Evolutionary conservation across 2,888 invertebrate genomes (phyloP), one percentile per base, ranked within the genome.

Genomic region (Chirona hameri): DNA sequence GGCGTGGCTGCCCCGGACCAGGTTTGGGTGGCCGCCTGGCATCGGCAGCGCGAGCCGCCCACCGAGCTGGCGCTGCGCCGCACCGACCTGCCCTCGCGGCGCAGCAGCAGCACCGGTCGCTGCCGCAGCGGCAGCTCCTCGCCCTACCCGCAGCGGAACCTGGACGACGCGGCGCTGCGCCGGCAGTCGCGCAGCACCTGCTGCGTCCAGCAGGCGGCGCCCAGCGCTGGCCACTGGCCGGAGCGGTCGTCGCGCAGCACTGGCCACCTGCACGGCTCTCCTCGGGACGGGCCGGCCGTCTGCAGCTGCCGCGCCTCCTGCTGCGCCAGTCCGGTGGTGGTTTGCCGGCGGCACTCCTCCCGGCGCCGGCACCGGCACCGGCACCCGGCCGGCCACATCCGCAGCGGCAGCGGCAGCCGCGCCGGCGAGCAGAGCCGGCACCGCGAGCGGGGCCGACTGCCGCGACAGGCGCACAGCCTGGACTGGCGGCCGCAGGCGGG

Each of bases 151-250:
- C 15, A 84, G 84, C 83, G 83, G 82, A 81, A 82, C 65, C 87
- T 87, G 84, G 86, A 86, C 85, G 88, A 88, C 86, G 88, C 89
- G 86, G 88, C 89, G 89, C 91, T 91, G 87, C 93, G 93, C 90
- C 92, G 92, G 89, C 91, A 92, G 86, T 92, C 93, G 86, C 92
- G 92, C 87, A 93, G 93, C 86, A 92, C 92, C 89, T 92, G 69
- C 29, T 69, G 69, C 69, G 69, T 69, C 29, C 69, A 29, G 29
- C 39, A 76, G 60, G n/a, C 21, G 39, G 18, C 15, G 21, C 18
- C 5, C 39, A 4, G 39, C 39, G n/a, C n/a, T n/a, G n/a, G n/a
- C n/a, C n/a, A n/a, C n/a, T 21, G 72, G 72, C 21, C 72, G 39
- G 72, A 29, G 18, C 39, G 39, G 5, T 0, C 39, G 15, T 39